A percentile compares a stretch with the other conserved stretches of the same genome.
Conservation (phyloP, 2,888 invertebrate genomes). For the Lasioglossum oenotherae region DNA sequence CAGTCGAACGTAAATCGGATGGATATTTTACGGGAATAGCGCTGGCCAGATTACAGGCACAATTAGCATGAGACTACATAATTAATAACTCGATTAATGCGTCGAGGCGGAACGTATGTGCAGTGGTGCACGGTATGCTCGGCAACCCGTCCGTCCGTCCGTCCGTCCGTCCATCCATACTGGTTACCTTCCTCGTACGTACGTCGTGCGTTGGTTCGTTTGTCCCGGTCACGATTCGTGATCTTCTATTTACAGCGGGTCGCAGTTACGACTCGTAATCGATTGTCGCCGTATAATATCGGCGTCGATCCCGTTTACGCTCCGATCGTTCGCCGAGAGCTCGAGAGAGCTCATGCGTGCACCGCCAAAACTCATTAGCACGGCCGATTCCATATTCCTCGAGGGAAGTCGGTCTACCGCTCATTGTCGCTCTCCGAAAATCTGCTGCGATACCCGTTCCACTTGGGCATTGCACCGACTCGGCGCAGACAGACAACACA, state of each 20-base stretch:
- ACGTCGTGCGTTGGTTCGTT: slow-evolving; percentile 30
- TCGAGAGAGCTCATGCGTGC: neutral
- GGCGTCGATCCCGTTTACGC: slow-evolving; percentile 53
- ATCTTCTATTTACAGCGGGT: slow-evolving; percentile 60
- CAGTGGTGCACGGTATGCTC: slow-evolving; percentile 63
- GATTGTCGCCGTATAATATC: slow-evolving; percentile 64
- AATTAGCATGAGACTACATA: slow-evolving; percentile 83
- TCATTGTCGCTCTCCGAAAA: slow-evolving; percentile 64
- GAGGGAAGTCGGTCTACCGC: slow-evolving; percentile 69
- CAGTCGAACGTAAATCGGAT: slow-evolving; percentile 66
- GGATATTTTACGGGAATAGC: slow-evolving; percentile 70
- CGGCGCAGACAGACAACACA: neutral
- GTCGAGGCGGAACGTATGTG: slow-evolving; percentile 81
- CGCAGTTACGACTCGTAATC: slow-evolving; percentile 62
- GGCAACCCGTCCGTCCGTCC: neutral
- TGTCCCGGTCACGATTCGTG: slow-evolving; percentile 65
- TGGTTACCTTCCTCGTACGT: neutral
- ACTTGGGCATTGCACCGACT: no score
- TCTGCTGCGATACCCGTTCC: slow-evolving; percentile 24
- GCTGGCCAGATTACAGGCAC: slow-evolving; percentile 78
- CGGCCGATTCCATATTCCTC: slow-evolving; percentile 76
- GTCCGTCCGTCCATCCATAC: neutral
- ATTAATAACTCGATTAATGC: slow-evolving; percentile 83
- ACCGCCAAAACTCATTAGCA: slow-evolving; percentile 75
- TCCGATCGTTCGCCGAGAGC: neutral